Base-by-base conservation (phyloP, 2,113 vertebrate genomes). In the Antigone vipio region DNA sequence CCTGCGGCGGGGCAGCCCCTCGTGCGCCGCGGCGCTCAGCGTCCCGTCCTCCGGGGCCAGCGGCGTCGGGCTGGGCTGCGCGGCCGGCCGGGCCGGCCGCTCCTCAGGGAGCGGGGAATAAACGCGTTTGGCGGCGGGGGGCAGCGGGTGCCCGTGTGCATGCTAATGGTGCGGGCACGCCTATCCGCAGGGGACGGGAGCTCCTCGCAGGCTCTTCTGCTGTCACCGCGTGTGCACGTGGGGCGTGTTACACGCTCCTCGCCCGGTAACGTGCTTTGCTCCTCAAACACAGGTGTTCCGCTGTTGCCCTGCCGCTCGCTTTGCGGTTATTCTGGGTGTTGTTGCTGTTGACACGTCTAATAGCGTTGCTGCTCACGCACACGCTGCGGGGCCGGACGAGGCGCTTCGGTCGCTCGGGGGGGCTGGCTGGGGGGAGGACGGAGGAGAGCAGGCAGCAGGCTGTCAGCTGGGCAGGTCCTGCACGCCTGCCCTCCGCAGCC, bases 171-270 rank as follows among this genome's bases (percentile, higher is more conserved):
- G 62, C n/a, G 69, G 89, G 59, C 86, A 47, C 67, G 75, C 79
- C 72, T 73, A 26, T 80, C 60, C 63, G 76, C 87, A 64, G 92
- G 83, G 52, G 59, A 9, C 78, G 32, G 66, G 67, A 32, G 72
- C 71, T 53, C 34, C 64, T 15, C 18, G 74, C 71, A 11, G 80
- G 59, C 20, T 15, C n/a, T 5, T 11, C 42, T 9, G 73, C 88
- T 94, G 85, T 86, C 91, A 69, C 64, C 35, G 73, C 69, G 9
- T 14, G 35, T 34, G 63, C 93, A 83, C 59, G 53, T 93, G 67
- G 30, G 60, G 68, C 52, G 38, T 6, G 84, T 26, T 23, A 11
- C 55, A 4, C 38, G 17, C 58, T 68, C 58, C 34, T 12, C 8
- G 80, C 26, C n/a, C n/a, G 60, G 27, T 15, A 26, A 17, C 42